Evolutionary conservation across 2,888 invertebrate genomes (phyloP).

Genomic region (Acleris literana): DNA sequence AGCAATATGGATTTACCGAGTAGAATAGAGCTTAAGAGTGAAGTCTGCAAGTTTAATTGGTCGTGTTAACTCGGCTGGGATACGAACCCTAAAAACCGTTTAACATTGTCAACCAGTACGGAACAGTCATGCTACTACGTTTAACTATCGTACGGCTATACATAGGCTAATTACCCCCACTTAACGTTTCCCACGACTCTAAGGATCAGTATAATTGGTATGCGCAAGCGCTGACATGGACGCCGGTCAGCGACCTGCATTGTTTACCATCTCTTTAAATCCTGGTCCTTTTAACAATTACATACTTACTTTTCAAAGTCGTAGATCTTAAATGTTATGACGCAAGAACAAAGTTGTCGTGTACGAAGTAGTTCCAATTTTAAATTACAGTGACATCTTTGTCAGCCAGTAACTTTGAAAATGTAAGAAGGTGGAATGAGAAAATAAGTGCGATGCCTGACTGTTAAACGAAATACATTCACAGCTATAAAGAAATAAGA

Average conservation of each 20-base stretch:
- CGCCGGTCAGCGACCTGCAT: slow-evolving; percentile 21
- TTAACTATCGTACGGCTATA: not conserved
- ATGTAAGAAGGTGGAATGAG: not conserved
- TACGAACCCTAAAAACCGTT: too few relatives aligned
- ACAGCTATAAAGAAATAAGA: too few relatives aligned
- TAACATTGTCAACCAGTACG: not conserved
- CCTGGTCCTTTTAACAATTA: too few relatives aligned
- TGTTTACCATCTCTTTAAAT: slow-evolving; percentile 20
- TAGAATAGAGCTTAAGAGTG: too few relatives aligned
- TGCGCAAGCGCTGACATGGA: slow-evolving; percentile 17
- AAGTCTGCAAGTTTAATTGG: too few relatives aligned
- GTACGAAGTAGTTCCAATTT: not conserved
- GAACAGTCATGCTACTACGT: not conserved
- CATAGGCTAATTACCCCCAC: slow-evolving; percentile 22
- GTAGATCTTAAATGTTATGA: too few relatives aligned
- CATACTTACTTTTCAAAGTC: too few relatives aligned
- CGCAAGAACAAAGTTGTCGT: too few relatives aligned
- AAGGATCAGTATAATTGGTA: slow-evolving; percentile 33
- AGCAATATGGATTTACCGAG: too few relatives aligned
- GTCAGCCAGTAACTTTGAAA: not conserved
- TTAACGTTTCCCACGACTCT: slow-evolving; percentile 31
- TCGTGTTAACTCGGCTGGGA: too few relatives aligned
- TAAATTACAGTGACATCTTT: not conserved
- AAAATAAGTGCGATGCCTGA: slow-evolving; percentile 2
- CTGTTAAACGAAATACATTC: not conserved